Evolutionary conservation across 2,113 vertebrate species (phyloP).

Genomic region (Hassar affinis): DNA sequence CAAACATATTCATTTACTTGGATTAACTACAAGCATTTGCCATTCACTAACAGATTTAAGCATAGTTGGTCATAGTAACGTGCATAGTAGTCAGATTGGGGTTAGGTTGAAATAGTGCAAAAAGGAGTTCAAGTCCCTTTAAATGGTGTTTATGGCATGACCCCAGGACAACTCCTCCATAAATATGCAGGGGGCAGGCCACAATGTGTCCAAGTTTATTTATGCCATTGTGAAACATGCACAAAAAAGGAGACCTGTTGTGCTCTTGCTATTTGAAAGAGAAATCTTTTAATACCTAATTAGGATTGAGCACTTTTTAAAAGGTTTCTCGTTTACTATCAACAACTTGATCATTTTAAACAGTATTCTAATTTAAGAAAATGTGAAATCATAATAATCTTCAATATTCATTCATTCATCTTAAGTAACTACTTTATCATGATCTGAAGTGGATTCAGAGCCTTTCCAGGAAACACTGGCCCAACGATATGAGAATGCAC

Average conservation of each 20-base stretch:
- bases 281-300: background rate
- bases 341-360: too few relatives aligned
- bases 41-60: background rate
- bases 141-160: constrained; percentile 8
- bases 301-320: background rate
- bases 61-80: background rate
- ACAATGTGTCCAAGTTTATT: background rate
- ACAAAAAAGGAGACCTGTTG: background rate
- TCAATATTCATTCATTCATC: background rate
- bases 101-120: background rate
- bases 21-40: background rate
- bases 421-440: background rate
- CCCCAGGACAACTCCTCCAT: background rate
- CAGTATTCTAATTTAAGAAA: background rate
- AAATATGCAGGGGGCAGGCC: background rate
- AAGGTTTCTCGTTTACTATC: too few relatives aligned
- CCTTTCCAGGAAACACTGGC: background rate
- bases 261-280: background rate
- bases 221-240: background rate
- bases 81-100: background rate
- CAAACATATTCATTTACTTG: background rate
- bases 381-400: background rate
- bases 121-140: background rate
- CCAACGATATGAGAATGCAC: background rate
- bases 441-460: background rate